A percentile compares a stretch with the other conserved stretches of the same genome.
Evolutionary conservation across 2,797 vertebrate genomes (phyloP).

Genomic region (Aphelocoma californica): DNA sequence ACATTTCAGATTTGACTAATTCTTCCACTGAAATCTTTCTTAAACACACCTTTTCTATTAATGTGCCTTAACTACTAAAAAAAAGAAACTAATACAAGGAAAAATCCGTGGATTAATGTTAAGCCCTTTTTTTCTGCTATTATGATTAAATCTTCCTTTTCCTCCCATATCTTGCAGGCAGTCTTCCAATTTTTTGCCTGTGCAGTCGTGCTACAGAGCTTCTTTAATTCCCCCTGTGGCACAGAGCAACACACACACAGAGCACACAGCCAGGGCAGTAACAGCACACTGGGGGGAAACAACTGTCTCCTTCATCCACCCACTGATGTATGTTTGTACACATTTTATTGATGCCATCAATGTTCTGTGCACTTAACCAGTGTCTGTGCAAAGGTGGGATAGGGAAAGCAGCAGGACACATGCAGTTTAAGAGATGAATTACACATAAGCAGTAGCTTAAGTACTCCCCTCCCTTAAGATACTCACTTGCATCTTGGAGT

Average conservation of each 20-base stretch:
- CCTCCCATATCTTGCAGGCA: not conserved
- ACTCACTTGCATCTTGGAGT: not conserved
- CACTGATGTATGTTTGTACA: not conserved
- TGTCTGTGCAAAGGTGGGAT: not conserved
- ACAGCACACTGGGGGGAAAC: not conserved
- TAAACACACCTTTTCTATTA: not conserved
- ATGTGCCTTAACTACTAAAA: not conserved
- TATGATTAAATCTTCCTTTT: not conserved
- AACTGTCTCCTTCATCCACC: not conserved
- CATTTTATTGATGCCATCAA: not conserved
- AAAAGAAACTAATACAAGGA: not conserved
- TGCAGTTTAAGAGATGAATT: not conserved
- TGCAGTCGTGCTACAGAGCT: not conserved
- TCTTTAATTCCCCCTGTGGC: not conserved
- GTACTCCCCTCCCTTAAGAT: not conserved
- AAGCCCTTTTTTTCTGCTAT: not conserved
- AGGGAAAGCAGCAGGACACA: not conserved
- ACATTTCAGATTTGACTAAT: not conserved
- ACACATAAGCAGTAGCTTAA: not conserved
- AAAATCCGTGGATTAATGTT: not conserved
- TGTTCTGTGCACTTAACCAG: not conserved
- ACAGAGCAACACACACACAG: too few species aligned
- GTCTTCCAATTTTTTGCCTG: not conserved
- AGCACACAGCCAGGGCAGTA: not conserved
- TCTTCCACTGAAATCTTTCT: not conserved